These are phyloP conservation scores for Choristoneura rosaceana DNA, from an alignment of 2,888 invertebrate species.

Conservation along the genomic window DNA sequence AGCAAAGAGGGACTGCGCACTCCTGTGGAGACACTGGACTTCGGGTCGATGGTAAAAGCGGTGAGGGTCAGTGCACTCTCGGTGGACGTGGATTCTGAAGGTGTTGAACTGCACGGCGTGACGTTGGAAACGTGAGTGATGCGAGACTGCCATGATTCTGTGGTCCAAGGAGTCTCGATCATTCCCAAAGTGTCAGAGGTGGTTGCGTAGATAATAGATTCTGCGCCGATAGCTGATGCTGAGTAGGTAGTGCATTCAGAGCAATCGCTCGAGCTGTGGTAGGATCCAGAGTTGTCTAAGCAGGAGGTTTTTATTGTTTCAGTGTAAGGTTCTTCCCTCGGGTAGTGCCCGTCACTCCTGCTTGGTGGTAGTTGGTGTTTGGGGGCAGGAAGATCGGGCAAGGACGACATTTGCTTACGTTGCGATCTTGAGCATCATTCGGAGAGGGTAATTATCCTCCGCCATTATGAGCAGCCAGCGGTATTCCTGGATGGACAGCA, in stretches of 20 bases:
- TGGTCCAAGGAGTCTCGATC: slow-evolving; percentile 66
- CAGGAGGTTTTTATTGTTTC: background rate
- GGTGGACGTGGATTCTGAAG: background rate
- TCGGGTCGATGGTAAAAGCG: slow-evolving; percentile 46
- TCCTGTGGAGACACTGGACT: slow-evolving; percentile 50
- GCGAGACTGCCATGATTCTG: slow-evolving; percentile 52
- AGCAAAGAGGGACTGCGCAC: slow-evolving; percentile 6
- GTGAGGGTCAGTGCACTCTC: slow-evolving; percentile 15
- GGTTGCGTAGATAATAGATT: background rate
- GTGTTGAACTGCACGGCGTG: background rate
- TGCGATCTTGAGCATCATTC: slow-evolving; percentile 68
- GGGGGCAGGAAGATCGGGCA: slow-evolving; percentile 15
- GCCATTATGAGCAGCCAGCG: slow-evolving; percentile 73
- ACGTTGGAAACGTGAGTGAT: background rate
- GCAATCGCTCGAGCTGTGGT: background rate
- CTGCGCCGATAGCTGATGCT: slow-evolving; percentile 1
- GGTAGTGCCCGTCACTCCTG: slow-evolving; percentile 7
- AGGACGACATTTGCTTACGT: slow-evolving; percentile 46
- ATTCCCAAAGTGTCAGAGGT: slow-evolving; percentile 60
- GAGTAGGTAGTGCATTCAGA: background rate
- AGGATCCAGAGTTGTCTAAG: background rate
- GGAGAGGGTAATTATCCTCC: slow-evolving; percentile 69
- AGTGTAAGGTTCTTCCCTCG: background rate
- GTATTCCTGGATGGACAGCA: slow-evolving; percentile 67
- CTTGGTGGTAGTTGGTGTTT: background rate